Evolutionary conservation across 2,888 invertebrate species (phyloP), one percentile per base, ranked within the genome.

Genomic region (Stenolophus ochropezus): DNA sequence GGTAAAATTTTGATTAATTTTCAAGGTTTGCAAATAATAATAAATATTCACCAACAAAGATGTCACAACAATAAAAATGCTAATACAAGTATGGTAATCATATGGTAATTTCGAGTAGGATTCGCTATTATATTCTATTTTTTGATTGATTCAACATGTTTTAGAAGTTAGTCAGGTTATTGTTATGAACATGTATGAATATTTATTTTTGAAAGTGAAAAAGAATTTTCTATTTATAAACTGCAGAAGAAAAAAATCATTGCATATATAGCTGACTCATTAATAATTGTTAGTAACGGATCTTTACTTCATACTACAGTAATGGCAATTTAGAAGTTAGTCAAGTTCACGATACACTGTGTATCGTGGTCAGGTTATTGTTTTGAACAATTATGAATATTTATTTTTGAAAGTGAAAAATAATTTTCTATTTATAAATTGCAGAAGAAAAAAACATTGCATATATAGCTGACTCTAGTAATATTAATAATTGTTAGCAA

Each of bases 1-100:
- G 74, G 74, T 49, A 74, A 74, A 47, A 74, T 51, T 53, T 25
- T 74, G 74, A 74, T 51, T 74, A 51, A 74, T 74, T 74, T 74
- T 74, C 74, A 74, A 74, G 74, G 74, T 53, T 27, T 74, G 74
- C 25, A 74, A 53, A 51, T 74, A 42, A 65, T 21, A 21, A 42
- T 71, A 42, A 47, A 47, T 21, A 23, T 42, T 11, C 42, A 27
- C 16, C 18, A 69, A 27, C 33, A 69, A 73, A 73, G 27, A 73
- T 73, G 73, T 73, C 73, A 47, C 73, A 42, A 73, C 73, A 73
- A 73, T 73, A 49, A 8, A 33, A 33, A 69, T 65, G 8, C 33
- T 65, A 65, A 65, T 65, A 47, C 18, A 16, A 18, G 47, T 33
- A 73, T 61, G 61, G 25, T 25, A 61, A 61, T 61, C 61, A 11